These are phyloP conservation scores for Acropora tenuis DNA, from an alignment of 64 coral and sea anemone species.

Conservation along the genomic window DNA sequence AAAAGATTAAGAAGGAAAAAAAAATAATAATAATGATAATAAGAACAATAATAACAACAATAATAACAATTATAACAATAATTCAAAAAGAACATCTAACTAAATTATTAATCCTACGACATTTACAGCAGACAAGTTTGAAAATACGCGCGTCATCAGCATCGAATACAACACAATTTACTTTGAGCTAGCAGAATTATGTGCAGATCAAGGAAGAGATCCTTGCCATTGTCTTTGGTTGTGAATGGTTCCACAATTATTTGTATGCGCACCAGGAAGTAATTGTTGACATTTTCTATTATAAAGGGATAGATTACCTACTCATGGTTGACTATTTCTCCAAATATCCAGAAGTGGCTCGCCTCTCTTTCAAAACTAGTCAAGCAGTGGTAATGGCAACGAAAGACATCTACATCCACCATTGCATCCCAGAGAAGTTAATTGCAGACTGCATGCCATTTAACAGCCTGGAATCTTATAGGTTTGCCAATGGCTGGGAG, in stretches of 20 bases:
- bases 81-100: too few species aligned
- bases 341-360: conserved; percentile 9
- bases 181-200: conserved; percentile 46
- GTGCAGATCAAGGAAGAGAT: conserved; percentile 46
- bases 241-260: conserved; percentile 18
- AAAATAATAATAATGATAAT: too few species aligned
- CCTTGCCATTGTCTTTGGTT: conserved; percentile 46
- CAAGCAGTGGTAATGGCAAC: conserved; percentile 14
- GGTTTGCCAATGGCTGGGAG: too few species aligned
- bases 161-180: too few species aligned
- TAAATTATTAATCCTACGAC: too few species aligned
- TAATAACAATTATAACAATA: too few species aligned
- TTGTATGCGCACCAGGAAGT: not conserved
- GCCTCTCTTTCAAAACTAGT: conserved; percentile 7
- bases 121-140: too few species aligned
- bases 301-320: conserved; percentile 26
- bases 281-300: conserved; percentile 23
- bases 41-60: too few species aligned
- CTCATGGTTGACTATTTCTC: conserved; percentile 59
- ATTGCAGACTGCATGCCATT: conserved; percentile 70
- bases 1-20: too few species aligned
- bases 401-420: conserved; percentile 51
- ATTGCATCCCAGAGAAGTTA: conserved; percentile 47
- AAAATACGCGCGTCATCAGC: too few species aligned
- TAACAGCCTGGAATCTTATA: conserved; percentile 1